Conservation (phyloP, 2,888 invertebrate genomes). For the Xanthorhoe spadicearia region DNA sequence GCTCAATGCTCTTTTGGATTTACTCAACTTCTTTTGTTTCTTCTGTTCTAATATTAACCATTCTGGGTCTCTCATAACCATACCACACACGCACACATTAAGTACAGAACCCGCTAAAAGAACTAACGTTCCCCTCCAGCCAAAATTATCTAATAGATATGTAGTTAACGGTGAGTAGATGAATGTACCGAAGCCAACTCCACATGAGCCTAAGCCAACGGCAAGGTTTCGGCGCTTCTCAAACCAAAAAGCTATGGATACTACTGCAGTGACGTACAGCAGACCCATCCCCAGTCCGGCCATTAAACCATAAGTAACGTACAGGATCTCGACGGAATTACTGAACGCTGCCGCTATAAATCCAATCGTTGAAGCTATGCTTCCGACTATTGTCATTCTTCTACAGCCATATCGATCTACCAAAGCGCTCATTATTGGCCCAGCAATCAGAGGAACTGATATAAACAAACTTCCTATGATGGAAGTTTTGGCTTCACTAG, state of each 20-base stretch:
- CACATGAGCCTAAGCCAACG: slow-evolving; percentile 94
- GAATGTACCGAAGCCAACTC: slow-evolving; percentile 95
- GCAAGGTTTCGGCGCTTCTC: slow-evolving; percentile 94
- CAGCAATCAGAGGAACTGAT: slow-evolving; percentile 93
- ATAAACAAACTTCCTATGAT: slow-evolving; percentile 95
- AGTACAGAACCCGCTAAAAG: slow-evolving; percentile 93
- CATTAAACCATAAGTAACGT: slow-evolving; percentile 92
- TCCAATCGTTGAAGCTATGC: slow-evolving; percentile 89
- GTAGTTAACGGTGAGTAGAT: slow-evolving; percentile 93
- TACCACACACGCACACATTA: slow-evolving; percentile 94
- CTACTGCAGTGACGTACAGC: slow-evolving; percentile 95
- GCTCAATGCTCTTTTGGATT: slow-evolving; percentile 82
- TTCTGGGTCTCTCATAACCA: slow-evolving; percentile 94
- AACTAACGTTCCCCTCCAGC: slow-evolving; percentile 92
- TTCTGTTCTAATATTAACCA: slow-evolving; percentile 90
- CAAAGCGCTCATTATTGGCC: slow-evolving; percentile 92
- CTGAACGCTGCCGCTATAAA: slow-evolving; percentile 90
- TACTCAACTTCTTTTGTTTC: slow-evolving; percentile 80
- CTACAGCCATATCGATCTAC: slow-evolving; percentile 94
- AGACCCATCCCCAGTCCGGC: slow-evolving; percentile 93
- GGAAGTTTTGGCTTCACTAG: slow-evolving; percentile 93
- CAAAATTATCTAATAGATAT: slow-evolving; percentile 89
- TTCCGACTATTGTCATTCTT: slow-evolving; percentile 90
- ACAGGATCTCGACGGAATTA: slow-evolving; percentile 90
- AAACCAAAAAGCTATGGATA: slow-evolving; percentile 96